A percentile compares a stretch with the other conserved stretches of the same genome.
Evolutionary conservation across 2,888 invertebrate genomes (phyloP).

Genomic region (Lithosia quadra): DNA sequence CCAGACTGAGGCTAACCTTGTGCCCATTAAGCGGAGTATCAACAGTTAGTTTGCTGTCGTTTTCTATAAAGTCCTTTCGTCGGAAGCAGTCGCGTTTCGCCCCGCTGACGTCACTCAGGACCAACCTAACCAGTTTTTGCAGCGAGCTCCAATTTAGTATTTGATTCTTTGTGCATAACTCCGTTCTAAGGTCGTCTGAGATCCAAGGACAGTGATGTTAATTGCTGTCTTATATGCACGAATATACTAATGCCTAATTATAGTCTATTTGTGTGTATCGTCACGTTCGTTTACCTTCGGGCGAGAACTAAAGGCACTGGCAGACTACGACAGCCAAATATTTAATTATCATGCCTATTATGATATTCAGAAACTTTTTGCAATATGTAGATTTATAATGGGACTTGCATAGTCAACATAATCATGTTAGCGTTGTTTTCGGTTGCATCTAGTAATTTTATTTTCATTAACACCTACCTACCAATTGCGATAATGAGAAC

Average conservation of each 20-base stretch:
- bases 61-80: conserved; percentile 63
- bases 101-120: conserved; percentile 75
- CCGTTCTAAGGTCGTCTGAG: conserved; percentile 82
- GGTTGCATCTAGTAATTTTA: too few species aligned
- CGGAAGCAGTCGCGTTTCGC: conserved; percentile 74
- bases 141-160: conserved; percentile 78
- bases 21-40: conserved; percentile 51
- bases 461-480: too few species aligned
- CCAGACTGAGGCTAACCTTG: conserved; percentile 59
- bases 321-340: neutral
- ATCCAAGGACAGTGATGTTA: conserved; percentile 76
- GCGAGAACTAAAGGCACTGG: neutral
- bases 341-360: neutral
- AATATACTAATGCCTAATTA: conserved; percentile 36
- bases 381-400: neutral
- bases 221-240: conserved; percentile 60
- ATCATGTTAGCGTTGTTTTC: too few species aligned
- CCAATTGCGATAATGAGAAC: too few species aligned
- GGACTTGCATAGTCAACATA: too few species aligned
- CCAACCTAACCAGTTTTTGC: conserved; percentile 77
- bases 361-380: neutral
- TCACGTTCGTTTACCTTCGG: conserved; percentile 40
- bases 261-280: conserved; percentile 33
- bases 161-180: conserved; percentile 85
- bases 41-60: conserved; percentile 70